Evolutionary conservation across 2,113 vertebrate genomes (phyloP).

Genomic region (Rhabdornis inornatus): DNA sequence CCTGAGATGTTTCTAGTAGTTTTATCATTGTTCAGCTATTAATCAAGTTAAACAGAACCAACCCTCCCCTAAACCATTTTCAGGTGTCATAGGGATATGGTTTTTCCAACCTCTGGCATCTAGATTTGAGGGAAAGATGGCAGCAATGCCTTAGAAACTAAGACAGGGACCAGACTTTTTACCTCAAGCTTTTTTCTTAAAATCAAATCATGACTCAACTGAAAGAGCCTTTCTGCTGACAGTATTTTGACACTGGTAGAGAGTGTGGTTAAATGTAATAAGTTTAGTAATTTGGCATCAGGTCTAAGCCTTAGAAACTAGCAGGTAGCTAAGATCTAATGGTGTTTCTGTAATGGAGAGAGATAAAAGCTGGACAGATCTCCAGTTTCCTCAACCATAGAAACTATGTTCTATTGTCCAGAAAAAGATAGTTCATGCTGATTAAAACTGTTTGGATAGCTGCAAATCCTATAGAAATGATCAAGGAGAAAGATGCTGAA

Average conservation of each 20-base stretch:
- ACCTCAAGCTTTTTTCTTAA: background rate
- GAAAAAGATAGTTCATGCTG: background rate
- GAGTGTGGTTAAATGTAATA: background rate
- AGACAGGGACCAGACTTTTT: background rate
- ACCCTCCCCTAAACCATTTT: background rate
- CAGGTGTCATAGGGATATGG: background rate
- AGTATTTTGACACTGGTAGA: background rate
- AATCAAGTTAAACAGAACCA: background rate
- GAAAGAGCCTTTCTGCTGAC: constrained; percentile 32
- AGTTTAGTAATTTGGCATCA: background rate
- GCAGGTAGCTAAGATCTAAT: constrained; percentile 6
- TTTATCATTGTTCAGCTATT: background rate
- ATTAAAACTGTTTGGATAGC: background rate
- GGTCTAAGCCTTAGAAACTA: constrained; percentile 3
- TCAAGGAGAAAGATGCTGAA: background rate
- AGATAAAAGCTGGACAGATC: background rate
- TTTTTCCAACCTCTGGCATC: background rate
- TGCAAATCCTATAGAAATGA: background rate
- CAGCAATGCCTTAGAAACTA: background rate
- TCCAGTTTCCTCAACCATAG: background rate
- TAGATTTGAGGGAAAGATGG: background rate
- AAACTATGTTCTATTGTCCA: background rate
- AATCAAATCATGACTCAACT: background rate
- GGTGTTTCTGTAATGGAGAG: background rate
- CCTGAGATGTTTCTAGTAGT: background rate